A percentile compares a stretch with the other conserved stretches of the same genome.
Evolutionary conservation across 2,113 vertebrate species (phyloP).

Genomic region (Apodemus sylvaticus): DNA sequence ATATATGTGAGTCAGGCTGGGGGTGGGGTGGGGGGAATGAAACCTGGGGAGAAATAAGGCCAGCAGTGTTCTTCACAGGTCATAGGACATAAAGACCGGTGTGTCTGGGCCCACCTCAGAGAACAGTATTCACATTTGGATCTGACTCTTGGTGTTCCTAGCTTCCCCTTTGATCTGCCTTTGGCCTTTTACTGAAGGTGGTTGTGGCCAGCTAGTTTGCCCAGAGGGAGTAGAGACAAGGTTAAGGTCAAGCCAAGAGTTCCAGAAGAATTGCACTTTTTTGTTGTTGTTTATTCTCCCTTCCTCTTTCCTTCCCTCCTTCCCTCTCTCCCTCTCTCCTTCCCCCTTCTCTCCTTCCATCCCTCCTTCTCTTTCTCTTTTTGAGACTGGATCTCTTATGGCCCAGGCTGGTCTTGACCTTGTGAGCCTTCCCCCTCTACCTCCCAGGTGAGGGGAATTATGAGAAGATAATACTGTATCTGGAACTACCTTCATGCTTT

Average conservation of each 20-base stretch:
- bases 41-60: background rate
- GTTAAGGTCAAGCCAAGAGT: background rate
- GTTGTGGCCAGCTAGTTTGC: constrained; percentile 3
- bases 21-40: background rate
- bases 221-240: background rate
- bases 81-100: background rate
- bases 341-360: background rate
- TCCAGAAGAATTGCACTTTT: background rate
- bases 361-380: background rate
- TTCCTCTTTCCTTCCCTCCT: no score
- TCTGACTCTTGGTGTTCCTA: background rate
- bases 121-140: background rate
- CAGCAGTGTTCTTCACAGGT: background rate
- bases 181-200: background rate
- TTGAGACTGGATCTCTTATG: background rate
- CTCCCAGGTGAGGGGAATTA: background rate
- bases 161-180: background rate
- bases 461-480: no score
- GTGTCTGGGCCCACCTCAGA: background rate
- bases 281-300: background rate
- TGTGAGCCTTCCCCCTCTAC: background rate
- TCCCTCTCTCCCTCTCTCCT: no score
- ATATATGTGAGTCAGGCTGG: background rate
- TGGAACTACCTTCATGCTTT: background rate
- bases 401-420: background rate